These are phyloP conservation scores for Acrocyrtus sp. DNA, from an alignment of 2,888 invertebrate species.

Conservation along the genomic window DNA sequence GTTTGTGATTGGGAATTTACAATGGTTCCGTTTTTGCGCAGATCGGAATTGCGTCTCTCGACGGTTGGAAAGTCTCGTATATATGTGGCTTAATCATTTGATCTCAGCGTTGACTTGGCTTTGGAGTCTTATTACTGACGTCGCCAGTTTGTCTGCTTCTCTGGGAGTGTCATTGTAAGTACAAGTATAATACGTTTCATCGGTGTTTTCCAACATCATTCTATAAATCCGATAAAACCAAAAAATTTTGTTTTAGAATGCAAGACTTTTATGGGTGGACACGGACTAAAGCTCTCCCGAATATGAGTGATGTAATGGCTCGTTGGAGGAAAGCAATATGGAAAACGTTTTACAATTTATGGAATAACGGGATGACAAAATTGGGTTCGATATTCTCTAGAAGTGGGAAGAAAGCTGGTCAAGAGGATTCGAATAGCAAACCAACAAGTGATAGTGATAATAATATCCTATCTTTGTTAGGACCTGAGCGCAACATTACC, in stretches of 20 bases:
- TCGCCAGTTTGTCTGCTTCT: slow-evolving; percentile 57
- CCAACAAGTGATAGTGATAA: slow-evolving; percentile 36
- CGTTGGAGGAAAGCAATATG: slow-evolving; percentile 18
- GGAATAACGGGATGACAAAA: slow-evolving; percentile 26
- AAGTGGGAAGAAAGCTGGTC: slow-evolving; percentile 27
- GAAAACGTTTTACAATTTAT: slow-evolving; percentile 11
- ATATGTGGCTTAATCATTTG: slow-evolving; percentile 58
- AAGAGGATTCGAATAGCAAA: slow-evolving; percentile 10
- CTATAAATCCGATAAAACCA: neutral
- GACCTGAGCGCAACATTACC: slow-evolving; percentile 78
- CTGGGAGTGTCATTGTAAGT: slow-evolving; percentile 60
- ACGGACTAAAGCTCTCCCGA: slow-evolving; percentile 52
- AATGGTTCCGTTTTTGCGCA: slow-evolving; percentile 21
- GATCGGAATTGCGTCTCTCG: slow-evolving; percentile 56
- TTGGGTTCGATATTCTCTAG: slow-evolving; percentile 13
- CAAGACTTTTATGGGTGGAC: slow-evolving; percentile 59
- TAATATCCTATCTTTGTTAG: slow-evolving; percentile 64
- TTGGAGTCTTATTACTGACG: slow-evolving; percentile 60
- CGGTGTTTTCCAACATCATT: slow-evolving; percentile 1
- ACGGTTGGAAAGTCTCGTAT: slow-evolving; percentile 49
- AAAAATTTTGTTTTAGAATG: slow-evolving; percentile 28
- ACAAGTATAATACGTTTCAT: neutral
- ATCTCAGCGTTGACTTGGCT: slow-evolving; percentile 62
- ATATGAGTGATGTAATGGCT: slow-evolving; percentile 21
- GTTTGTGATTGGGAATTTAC: slow-evolving; percentile 2